Conservation (phyloP, 2,113 vertebrate genomes). For the Micromys minutus region DNA sequence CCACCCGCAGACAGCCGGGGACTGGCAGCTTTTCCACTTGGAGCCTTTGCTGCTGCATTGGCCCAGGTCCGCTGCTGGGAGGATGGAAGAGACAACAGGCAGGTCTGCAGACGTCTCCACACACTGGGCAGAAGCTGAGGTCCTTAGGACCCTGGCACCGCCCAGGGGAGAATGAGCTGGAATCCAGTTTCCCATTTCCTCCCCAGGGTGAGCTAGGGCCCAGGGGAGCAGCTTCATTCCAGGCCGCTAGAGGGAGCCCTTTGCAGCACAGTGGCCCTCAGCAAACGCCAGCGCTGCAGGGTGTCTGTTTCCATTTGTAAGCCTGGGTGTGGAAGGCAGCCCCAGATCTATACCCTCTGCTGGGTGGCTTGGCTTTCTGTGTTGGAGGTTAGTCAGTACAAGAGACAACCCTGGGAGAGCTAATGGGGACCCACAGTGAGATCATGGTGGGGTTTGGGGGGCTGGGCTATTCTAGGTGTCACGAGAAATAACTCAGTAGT, state of each 20-base stretch:
- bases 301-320: neutral
- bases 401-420: neutral
- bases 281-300: no score
- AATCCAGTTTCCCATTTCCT: neutral
- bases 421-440: neutral
- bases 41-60: neutral
- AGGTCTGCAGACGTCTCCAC: fast-evolving
- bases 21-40: neutral
- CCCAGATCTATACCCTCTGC: neutral
- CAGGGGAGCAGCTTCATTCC: neutral
- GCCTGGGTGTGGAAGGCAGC: neutral
- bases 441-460: neutral
- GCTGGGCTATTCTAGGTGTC: neutral
- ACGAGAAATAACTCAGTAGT: neutral
- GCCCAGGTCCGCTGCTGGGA: neutral
- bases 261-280: neutral
- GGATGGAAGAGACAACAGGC: neutral
- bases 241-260: slow-evolving; percentile 69
- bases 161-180: no score
- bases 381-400: neutral
- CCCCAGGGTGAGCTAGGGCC: neutral
- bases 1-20: neutral
- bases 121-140: neutral
- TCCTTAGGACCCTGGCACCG: neutral
- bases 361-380: neutral